Evolutionary conservation across 2,113 vertebrate species (phyloP).

Genomic region (Actenoides lindsayi): DNA sequence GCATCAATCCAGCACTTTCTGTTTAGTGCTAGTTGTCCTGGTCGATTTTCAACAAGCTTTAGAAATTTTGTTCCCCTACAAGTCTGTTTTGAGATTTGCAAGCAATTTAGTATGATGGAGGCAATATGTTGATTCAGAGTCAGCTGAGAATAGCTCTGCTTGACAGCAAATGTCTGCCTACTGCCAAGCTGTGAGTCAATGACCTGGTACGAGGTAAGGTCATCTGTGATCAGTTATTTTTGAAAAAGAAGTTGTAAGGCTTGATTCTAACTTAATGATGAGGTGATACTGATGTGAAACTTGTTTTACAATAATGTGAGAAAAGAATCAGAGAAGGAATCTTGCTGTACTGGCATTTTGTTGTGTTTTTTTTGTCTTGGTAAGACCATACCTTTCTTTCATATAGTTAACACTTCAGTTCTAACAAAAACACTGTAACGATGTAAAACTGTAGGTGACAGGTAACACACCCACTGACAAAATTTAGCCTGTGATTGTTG

Average conservation of each 20-base stretch:
- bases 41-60: conserved; percentile 14
- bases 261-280: background rate
- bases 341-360: background rate
- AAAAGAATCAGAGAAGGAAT: background rate
- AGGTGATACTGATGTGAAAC: background rate
- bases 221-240: background rate
- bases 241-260: background rate
- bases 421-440: background rate
- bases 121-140: background rate
- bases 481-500: background rate
- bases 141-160: background rate
- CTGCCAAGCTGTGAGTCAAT: background rate
- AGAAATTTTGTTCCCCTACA: background rate
- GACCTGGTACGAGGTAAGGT: background rate
- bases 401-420: background rate
- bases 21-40: conserved; percentile 29
- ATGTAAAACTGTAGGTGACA: background rate
- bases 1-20: conserved; percentile 38
- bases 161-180: background rate
- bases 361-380: background rate
- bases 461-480: background rate
- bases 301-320: background rate
- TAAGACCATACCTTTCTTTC: background rate
- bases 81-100: background rate
- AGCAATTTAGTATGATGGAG: background rate